These are phyloP conservation scores for Thamnophis sirtalis DNA, from an alignment of 2,113 vertebrate genomes.

Conservation along the genomic window DNA sequence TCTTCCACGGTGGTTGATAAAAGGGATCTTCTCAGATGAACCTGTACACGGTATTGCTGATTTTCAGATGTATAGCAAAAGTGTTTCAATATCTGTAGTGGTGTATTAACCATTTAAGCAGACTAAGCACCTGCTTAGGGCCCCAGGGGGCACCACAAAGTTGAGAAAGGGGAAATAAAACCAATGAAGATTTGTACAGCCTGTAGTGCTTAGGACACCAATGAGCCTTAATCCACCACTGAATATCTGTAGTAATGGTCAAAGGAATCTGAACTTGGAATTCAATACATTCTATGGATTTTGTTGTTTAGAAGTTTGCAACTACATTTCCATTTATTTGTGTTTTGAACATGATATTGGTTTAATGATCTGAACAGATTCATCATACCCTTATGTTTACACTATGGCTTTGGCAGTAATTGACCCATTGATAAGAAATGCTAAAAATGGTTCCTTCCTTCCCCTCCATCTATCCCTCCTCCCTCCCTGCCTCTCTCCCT, in stretches of 20 bases:
- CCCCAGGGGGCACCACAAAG: too few relatives aligned
- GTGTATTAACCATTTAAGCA: too few relatives aligned
- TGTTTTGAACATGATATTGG: background rate
- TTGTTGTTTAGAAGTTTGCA: background rate
- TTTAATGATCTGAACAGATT: background rate
- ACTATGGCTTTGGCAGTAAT: background rate
- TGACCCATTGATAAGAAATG: background rate
- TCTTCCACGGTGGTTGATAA: background rate
- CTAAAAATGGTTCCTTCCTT: too few relatives aligned
- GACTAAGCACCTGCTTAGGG: too few relatives aligned
- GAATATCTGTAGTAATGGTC: background rate
- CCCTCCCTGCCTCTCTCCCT: background rate
- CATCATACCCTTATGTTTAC: background rate
- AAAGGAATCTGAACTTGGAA: background rate
- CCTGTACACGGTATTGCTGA: background rate
- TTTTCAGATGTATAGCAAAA: background rate
- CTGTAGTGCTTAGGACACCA: too few relatives aligned
- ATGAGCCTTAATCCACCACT: too few relatives aligned
- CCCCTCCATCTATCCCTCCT: background rate
- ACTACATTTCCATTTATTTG: background rate
- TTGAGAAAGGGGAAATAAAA: too few relatives aligned
- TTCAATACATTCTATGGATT: background rate
- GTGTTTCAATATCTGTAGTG: background rate
- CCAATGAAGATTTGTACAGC: too few relatives aligned
- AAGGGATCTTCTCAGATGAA: background rate